Evolutionary conservation across 2,797 vertebrate genomes (phyloP).

Genomic region (Catostomus latipinnis): DNA sequence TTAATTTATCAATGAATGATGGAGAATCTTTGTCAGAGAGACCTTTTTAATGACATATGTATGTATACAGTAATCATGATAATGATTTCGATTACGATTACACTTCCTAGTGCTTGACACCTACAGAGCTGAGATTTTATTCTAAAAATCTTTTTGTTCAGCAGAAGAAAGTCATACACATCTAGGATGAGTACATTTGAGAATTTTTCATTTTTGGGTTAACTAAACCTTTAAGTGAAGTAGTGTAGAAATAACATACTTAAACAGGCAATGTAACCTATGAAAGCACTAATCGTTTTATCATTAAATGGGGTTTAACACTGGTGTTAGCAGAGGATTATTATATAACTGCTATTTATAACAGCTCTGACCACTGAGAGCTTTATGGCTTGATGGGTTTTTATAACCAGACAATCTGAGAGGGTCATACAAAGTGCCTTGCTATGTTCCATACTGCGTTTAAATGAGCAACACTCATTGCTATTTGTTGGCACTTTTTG

Average conservation of each 20-base stretch:
- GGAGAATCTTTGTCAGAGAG: no score
- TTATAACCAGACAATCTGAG: neutral
- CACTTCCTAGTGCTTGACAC: no score
- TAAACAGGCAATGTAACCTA: neutral
- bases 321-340: conserved; percentile 3
- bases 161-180: no score
- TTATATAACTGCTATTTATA: conserved; percentile 20
- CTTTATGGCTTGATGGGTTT: neutral
- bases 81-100: no score
- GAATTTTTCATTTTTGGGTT: no score
- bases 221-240: no score
- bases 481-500: neutral
- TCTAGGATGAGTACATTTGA: no score
- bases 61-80: no score
- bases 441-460: neutral
- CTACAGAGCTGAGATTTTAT: no score
- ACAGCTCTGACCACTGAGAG: neutral
- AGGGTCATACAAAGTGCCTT: conserved; percentile 1
- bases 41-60: no score
- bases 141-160: no score
- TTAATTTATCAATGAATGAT: no score
- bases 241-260: neutral
- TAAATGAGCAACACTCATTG: neutral
- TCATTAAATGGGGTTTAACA: conserved; percentile 3
- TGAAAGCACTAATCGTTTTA: neutral